A percentile compares a stretch with the other conserved stretches of the same genome.
phyloP scores from a whole-genome alignment of 2,797 vertebrate genomes.

The Sebastes taczanowskii region DNA sequence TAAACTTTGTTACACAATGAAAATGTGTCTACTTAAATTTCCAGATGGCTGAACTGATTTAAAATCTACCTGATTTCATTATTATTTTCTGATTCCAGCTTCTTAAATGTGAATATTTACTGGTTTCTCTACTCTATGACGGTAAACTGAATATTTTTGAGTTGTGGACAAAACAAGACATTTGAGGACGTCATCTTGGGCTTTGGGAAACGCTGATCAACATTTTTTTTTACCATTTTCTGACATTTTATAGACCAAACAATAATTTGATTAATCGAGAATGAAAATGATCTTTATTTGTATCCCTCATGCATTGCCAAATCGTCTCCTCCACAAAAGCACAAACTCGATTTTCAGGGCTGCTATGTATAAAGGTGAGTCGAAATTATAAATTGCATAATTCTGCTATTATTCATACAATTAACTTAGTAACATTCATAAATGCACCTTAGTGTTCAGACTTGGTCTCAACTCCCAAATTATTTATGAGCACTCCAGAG shows the following conservation, averaged over 20 bases:
- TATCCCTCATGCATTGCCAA: background rate
- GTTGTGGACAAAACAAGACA: too few species aligned
- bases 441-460: background rate
- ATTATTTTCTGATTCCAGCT: too few species aligned
- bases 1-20: constrained; percentile 98
- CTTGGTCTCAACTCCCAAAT: background rate
- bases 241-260: too few species aligned
- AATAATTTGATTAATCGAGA: too few species aligned
- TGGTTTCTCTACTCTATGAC: too few species aligned
- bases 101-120: too few species aligned
- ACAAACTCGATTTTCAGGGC: background rate
- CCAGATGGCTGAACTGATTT: background rate
- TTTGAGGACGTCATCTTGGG: too few species aligned
- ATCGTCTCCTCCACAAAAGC: background rate
- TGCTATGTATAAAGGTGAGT: background rate
- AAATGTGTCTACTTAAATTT: background rate
- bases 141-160: too few species aligned
- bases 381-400: rapidly evolving
- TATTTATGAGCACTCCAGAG: background rate
- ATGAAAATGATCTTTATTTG: too few species aligned
- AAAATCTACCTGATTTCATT: background rate
- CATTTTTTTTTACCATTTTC: too few species aligned
- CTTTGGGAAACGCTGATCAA: rapidly evolving
- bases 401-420: background rate
- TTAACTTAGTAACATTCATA: background rate